Percentiles rank a stretch among this genome's conserved stretches.
phyloP scores from a whole-genome alignment of 2,113 vertebrate species.

The Hippolais icterina region DNA sequence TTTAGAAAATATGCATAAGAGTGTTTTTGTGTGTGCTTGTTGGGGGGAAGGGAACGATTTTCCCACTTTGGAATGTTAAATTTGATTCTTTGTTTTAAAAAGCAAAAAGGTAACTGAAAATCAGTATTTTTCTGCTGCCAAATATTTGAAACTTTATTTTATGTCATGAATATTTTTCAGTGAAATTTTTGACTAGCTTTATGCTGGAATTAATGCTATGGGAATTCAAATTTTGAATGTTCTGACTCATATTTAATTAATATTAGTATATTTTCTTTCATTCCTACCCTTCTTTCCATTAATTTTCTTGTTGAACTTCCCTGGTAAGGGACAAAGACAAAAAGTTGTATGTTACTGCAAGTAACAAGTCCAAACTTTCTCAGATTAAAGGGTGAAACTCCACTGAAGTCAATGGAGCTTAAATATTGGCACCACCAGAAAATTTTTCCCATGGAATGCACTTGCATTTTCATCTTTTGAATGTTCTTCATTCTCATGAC shows the following conservation, averaged over 20 bases:
- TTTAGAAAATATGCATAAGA: neutral
- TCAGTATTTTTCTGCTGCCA: neutral
- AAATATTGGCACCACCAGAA: neutral
- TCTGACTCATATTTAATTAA: neutral
- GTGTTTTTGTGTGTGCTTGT: neutral
- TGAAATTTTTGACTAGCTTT: neutral
- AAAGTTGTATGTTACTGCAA: neutral
- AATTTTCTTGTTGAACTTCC: neutral
- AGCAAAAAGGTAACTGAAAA: neutral
- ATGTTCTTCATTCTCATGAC: constrained; percentile 21
- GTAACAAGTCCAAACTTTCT: neutral
- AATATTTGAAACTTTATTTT: neutral
- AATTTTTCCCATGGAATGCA: neutral
- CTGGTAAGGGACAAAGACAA: neutral
- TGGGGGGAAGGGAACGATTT: neutral
- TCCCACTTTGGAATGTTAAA: neutral
- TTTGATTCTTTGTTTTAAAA: neutral
- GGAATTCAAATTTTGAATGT: neutral
- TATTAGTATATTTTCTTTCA: neutral
- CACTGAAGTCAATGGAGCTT: constrained; percentile 64
- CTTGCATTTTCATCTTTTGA: neutral
- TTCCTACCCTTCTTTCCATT: neutral
- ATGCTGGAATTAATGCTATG: neutral
- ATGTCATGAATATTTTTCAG: neutral
- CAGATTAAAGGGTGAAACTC: constrained; percentile 34